Evolutionary conservation across 2,113 vertebrate species (phyloP), one percentile per base, ranked within the genome.

Genomic region (Microcebus jonahi): DNA sequence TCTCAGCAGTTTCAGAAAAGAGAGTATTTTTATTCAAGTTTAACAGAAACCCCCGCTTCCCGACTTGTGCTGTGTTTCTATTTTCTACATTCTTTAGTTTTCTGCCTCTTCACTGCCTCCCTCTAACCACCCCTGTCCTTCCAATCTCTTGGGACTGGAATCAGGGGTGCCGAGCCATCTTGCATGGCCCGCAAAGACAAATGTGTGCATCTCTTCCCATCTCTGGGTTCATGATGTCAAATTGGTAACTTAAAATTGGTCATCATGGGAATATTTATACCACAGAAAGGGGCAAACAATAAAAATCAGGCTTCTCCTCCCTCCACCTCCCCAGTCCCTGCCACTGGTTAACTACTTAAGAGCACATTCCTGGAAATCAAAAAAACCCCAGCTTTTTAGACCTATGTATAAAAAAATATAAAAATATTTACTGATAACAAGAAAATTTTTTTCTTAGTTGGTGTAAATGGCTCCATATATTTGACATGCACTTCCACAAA

Each of bases 81-180:
- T 68, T 68, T 59, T 73, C 57, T 48, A 31, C 8, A 36, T 45
- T 55, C 36, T 59, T 88, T 36, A 34, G 25, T 55, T 63, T 50
- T 11, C 77, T 65, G n/a, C 68, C 42, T 97, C 73, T 94, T 20
- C 23, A 48, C n/a, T 25, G 10, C 12, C 31, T 79, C 36, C 34
- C 18, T 29, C 25, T 36, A 39, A 27, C 61, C n/a, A 5, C 11
- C 34, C 45, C 36, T 87, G 34, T 8, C 27, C 10, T 31, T 59
- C 36, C 80, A 39, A 34, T 36, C 20, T 61, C 53, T 18, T 36
- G 27, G 25, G 50, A 42, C 71, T 75, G 23, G 50, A 55, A 79
- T 48, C 21, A 31, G 50, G 5, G 11, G 29, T 61, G 48, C 82
- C 21, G 13, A 73, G 65, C 31, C 48, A 10, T 9, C 17, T 8